Evolutionary conservation across 2,888 invertebrate species (phyloP), one percentile per base, ranked within the genome.

Genomic region (Stegana nigrithorax): DNA sequence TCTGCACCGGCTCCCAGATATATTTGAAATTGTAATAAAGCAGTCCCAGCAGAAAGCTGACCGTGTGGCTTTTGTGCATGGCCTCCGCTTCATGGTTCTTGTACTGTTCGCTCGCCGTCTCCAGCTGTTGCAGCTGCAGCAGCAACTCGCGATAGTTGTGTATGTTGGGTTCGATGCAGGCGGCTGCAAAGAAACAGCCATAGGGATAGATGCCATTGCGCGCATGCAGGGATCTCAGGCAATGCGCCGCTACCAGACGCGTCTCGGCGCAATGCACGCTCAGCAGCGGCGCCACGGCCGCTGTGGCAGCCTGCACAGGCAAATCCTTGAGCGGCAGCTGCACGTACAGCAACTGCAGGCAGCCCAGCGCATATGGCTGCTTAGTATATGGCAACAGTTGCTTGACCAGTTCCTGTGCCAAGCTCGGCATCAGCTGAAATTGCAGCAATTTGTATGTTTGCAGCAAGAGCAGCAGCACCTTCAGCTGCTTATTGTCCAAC

Each of bases 11-110:
- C 66, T 93, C 92, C 97, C 97, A 97, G 0, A 98, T 83, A 12
- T 95, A 87, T 72, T 93, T 92, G 78, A 98, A 97, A 83, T 97
- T 97, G 19, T 93, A 88, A 83, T 93, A 94, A 55, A 97, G 86
- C 64, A 91, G 89, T 1, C 97, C 96, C 29, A 97, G 87, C 75
- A 97, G 88, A 76, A 93, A 95, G 65, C 91, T 88, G 19, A 98
- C 81, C 0, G 92, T 90, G 73, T 92, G 89, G 71, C 89, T 86
- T 73, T 88, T 87, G 70, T 89, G 91, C 5, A 88, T 87, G 0
- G 89, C 87, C 53, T 88, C 85, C 74, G 88, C 88, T 4, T 81
- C 68, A 25, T 72, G 73, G 59, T 84, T 82, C 67, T 88, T 87
- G 69, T 88, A 89, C 65, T 89, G 88, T 21, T 88, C 88, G 17